Conservation (phyloP, 2,888 invertebrate genomes). For the Philaethria dido region DNA sequence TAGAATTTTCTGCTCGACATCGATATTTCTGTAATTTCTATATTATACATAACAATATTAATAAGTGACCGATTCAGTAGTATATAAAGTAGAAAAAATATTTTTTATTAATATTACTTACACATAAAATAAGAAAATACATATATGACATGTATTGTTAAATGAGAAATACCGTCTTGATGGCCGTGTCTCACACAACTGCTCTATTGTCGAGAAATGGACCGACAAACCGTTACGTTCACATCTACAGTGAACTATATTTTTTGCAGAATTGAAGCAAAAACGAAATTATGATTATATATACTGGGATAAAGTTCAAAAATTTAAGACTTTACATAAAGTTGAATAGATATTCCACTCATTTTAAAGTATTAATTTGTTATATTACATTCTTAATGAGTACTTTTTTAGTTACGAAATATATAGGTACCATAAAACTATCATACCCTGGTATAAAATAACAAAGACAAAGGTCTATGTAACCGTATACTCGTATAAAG, state of each 20-base stretch:
- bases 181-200: slow-evolving; percentile 57
- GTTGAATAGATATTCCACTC: too few species aligned
- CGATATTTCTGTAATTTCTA: not conserved
- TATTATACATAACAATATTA: too few species aligned
- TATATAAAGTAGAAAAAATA: too few species aligned
- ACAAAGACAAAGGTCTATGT: not conserved
- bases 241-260: slow-evolving; percentile 63
- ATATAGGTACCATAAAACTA: not conserved
- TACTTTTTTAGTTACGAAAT: not conserved
- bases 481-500: slow-evolving; percentile 55
- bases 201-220: slow-evolving; percentile 53
- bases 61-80: too few species aligned
- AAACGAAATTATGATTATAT: not conserved
- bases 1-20: not conserved
- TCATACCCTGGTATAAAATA: slow-evolving; percentile 4
- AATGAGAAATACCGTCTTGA: slow-evolving; percentile 68
- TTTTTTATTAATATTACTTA: too few species aligned
- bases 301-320: not conserved
- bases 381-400: too few species aligned
- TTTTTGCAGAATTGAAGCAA: slow-evolving; percentile 49
- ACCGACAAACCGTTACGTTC: slow-evolving; percentile 50
- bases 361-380: not conserved
- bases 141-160: slow-evolving; percentile 54
- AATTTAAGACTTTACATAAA: too few species aligned
- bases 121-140: too few species aligned